Conservation (phyloP, 2,888 invertebrate genomes). For the Physocephala rufipes region DNA sequence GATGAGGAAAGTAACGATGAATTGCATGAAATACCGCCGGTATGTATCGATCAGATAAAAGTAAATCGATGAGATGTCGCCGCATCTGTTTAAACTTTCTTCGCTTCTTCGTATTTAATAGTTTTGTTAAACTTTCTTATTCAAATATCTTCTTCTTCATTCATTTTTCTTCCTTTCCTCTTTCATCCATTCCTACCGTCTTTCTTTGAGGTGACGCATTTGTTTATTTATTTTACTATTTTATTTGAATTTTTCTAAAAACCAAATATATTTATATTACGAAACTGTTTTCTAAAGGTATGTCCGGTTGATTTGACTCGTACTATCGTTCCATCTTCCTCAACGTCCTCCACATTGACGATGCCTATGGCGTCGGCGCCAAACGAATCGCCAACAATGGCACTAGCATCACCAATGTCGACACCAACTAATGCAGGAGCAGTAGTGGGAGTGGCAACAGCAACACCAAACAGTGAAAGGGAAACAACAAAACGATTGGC, state of each 20-base stretch:
- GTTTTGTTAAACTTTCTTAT: too few relatives aligned
- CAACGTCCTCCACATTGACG: constrained; percentile 37
- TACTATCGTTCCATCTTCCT: constrained; percentile 55
- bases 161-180: too few relatives aligned
- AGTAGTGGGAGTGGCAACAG: background rate
- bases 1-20: constrained; percentile 66
- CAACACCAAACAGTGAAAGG: constrained; percentile 55
- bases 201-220: too few relatives aligned
- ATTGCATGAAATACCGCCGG: constrained; percentile 65
- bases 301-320: constrained; percentile 66
- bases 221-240: too few relatives aligned
- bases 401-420: constrained; percentile 22
- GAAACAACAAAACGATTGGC: constrained; percentile 71
- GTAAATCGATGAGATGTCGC: background rate
- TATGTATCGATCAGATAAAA: constrained; percentile 49
- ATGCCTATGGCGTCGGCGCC: too few relatives aligned
- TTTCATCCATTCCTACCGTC: too few relatives aligned
- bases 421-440: constrained; percentile 44
- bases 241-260: too few relatives aligned
- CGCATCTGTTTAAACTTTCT: background rate
- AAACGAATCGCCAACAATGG: constrained; percentile 9
- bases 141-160: too few relatives aligned
- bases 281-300: constrained; percentile 57
- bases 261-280: too few relatives aligned
- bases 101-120: too few relatives aligned